These are phyloP conservation scores for Pipa parva DNA, from an alignment of 2,113 vertebrate genomes.

Conservation along the genomic window DNA sequence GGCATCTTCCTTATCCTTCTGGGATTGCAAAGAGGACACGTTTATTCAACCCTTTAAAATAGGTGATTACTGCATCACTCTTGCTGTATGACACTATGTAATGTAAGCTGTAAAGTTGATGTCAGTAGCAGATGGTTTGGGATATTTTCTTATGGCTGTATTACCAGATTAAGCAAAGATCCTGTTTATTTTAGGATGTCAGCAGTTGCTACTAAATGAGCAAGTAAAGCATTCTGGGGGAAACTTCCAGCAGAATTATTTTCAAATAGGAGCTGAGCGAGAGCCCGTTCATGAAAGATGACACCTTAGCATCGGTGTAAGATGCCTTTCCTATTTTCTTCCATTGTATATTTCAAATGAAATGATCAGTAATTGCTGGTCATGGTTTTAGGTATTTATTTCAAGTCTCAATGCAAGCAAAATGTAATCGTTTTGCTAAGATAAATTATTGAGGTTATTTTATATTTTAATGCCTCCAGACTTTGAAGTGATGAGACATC, in stretches of 20 bases:
- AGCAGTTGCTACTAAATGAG: conserved; percentile 34
- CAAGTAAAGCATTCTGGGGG: conserved; percentile 25
- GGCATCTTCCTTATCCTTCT: neutral
- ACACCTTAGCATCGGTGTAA: conserved; percentile 21
- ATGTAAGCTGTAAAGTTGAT: conserved; percentile 16
- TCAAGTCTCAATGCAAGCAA: conserved; percentile 3
- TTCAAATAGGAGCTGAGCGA: conserved; percentile 25
- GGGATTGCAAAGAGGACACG: neutral
- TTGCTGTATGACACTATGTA: conserved; percentile 10
- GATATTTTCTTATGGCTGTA: conserved; percentile 13
- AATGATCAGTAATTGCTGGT: conserved; percentile 18
- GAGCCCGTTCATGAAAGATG: conserved; percentile 26
- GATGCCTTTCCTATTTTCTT: conserved; percentile 3
- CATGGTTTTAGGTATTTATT: neutral
- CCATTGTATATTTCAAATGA: conserved; percentile 2
- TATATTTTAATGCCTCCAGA: neutral
- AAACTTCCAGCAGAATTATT: conserved; percentile 11
- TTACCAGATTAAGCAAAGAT: conserved; percentile 9
- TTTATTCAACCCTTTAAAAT: conserved; percentile 6
- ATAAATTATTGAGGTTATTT: conserved; percentile 10
- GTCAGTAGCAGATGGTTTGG: conserved; percentile 5
- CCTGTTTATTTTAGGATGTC: conserved; percentile 20
- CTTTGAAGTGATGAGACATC: neutral
- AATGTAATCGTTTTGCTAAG: neutral
- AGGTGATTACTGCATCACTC: conserved; percentile 22